A percentile compares a stretch with the other conserved stretches of the same genome.
phyloP scores from a whole-genome alignment of 53 echinoderm and acorn worm genomes.

The Arbacia lixula region DNA sequence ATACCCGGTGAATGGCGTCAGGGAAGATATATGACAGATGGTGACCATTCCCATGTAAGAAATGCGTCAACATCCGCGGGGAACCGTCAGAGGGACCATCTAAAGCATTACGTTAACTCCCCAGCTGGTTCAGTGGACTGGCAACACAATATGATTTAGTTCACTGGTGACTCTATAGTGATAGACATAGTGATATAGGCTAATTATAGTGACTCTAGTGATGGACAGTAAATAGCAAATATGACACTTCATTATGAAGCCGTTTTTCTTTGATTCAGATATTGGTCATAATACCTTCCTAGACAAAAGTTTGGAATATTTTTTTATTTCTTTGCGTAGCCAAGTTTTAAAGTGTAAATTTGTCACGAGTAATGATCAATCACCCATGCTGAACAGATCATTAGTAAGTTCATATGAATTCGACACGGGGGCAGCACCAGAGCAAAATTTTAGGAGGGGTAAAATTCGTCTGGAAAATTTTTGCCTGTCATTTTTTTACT shows the following conservation, averaged over 20 bases:
- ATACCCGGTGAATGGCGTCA: conserved; percentile 34
- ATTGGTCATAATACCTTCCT: neutral
- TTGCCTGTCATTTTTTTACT: too few species aligned
- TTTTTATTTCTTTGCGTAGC: too few species aligned
- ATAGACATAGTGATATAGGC: neutral
- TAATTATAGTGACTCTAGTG: neutral
- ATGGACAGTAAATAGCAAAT: neutral
- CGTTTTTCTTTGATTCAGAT: neutral
- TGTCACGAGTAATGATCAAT: too few species aligned
- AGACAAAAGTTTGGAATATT: too few species aligned
- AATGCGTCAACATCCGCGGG: neutral
- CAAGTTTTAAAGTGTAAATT: too few species aligned
- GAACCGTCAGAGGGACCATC: neutral
- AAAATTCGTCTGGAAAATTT: too few species aligned
- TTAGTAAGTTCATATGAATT: too few species aligned
- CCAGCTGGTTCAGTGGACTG: conserved; percentile 34
- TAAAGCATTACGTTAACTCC: conserved; percentile 18
- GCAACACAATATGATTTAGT: conserved; percentile 38
- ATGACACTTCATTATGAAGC: neutral
- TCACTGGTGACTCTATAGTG: neutral
- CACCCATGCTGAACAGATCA: too few species aligned
- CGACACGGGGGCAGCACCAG: too few species aligned
- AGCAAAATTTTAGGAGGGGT: too few species aligned
- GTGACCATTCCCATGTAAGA: neutral
- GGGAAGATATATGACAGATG: neutral